These are phyloP conservation scores for Trichacis sp. DNA, from an alignment of 2,888 invertebrate species.

Conservation along the genomic window DNA sequence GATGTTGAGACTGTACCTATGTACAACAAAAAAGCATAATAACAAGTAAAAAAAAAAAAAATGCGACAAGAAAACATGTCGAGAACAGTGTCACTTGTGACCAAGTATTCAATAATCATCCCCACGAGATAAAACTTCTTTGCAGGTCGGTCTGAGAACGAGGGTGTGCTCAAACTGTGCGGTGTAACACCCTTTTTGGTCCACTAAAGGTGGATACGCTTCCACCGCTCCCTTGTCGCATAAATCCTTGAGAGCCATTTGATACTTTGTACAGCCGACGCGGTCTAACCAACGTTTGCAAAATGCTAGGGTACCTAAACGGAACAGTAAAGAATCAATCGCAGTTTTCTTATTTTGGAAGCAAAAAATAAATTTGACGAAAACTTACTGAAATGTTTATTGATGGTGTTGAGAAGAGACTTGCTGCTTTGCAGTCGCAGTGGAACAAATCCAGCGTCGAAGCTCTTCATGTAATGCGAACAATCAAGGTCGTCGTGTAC, in stretches of 20 bases:
- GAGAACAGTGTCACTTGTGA: too few species aligned
- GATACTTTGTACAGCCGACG: conserved; percentile 95
- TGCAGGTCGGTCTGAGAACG: conserved; percentile 96
- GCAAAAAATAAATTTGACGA: too few species aligned
- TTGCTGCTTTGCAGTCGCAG: conserved; percentile 93
- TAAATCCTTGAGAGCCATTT: conserved; percentile 97
- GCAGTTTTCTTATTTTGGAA: too few species aligned
- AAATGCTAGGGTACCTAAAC: conserved; percentile 91
- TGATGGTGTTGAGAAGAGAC: conserved; percentile 89
- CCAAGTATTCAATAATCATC: conserved; percentile 91
- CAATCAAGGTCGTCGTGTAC: conserved; percentile 99
- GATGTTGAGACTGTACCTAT: conserved; percentile 10
- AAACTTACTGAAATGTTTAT: conserved; percentile 88
- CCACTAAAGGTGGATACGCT: conserved; percentile 97
- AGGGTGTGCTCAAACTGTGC: conserved; percentile 99
- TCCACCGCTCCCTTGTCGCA: conserved; percentile 98
- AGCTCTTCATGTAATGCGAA: conserved; percentile 99
- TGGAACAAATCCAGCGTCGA: conserved; percentile 92
- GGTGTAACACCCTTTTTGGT: conserved; percentile 97
- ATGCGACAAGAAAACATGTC: neutral
- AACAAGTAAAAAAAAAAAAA: neutral
- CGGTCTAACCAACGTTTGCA: conserved; percentile 99
- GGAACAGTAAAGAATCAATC: too few species aligned
- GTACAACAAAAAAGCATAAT: neutral
- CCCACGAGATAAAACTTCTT: conserved; percentile 97